Conservation (phyloP, 2,797 vertebrate genomes). For the Streptopelia turtur region DNA sequence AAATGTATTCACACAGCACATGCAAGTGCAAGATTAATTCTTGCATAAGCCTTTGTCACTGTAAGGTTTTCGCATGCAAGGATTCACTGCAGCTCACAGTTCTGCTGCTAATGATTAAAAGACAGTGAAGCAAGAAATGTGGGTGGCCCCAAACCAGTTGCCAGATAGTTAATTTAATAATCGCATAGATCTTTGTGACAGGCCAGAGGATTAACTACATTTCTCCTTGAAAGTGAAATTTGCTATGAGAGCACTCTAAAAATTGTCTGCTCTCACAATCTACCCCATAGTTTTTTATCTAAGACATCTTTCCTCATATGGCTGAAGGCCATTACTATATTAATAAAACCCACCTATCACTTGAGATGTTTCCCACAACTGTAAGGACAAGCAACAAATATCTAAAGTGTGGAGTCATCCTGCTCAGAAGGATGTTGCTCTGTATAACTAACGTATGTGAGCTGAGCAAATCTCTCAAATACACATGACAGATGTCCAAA, state of each 20-base stretch:
- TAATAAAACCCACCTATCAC: background rate
- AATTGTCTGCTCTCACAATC: background rate
- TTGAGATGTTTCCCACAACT: background rate
- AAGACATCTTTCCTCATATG: background rate
- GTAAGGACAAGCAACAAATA: background rate
- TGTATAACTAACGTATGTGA: accelerated
- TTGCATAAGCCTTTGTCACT: background rate
- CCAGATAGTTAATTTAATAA: background rate
- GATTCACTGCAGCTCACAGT: background rate
- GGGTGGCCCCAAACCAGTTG: background rate
- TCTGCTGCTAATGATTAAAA: background rate
- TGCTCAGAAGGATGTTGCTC: background rate
- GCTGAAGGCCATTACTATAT: background rate
- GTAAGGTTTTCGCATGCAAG: background rate
- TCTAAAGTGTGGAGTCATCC: background rate
- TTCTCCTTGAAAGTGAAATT: background rate
- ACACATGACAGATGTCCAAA: background rate
- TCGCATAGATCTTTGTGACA: background rate
- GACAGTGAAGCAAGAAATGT: background rate
- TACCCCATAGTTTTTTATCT: background rate
- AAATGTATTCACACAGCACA: background rate
- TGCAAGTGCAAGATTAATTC: background rate
- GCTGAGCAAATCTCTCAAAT: background rate
- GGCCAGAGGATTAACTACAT: background rate
- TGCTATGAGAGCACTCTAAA: background rate